Base-by-base conservation (phyloP, 2,888 invertebrate species). In the Sussaba pulchella region DNA sequence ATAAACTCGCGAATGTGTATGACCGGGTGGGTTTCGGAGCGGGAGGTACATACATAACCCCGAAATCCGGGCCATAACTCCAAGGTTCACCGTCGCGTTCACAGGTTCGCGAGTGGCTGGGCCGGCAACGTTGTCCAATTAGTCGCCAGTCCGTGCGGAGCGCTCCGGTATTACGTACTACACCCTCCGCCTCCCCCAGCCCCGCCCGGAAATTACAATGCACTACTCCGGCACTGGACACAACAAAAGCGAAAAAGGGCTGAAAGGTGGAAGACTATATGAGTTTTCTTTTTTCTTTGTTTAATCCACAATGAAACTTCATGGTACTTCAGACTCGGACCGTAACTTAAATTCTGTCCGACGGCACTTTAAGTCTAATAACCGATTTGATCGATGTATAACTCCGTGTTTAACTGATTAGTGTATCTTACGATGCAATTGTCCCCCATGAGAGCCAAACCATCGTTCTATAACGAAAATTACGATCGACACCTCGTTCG, bases 141-240 rank as follows among this genome's bases (percentile, higher is more conserved):
- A 87, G 86, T 86, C 84, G 79, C 54, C 63, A 61, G 80, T 67
- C 82, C 64, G 61, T 78, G 82, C 77, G 73, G 5, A 39, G 21
- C 64, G 36, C 31, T 10, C 52, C 31, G 24, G 61, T 72, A 54
- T 45, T 31, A 63, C 63, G 76, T 67, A 54, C 57, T 10, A n/a
- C n/a, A 31, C 31, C 31, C 31, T 10, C 14, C n/a, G 54, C 64
- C 47, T 47, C 36, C 45, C 39, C 64, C n/a, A n/a, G 61, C 59
- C 47, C 47, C 75, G 72, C 76, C 83, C 83, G 83, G 83, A 87
- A 86, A 87, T 86, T 86, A 85, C 87, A 84, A 86, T 83, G 85
- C 82, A 80, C 83, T 82, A 82, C 80, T 66, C 17, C 59, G 45
- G 61, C 43, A 52, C 71, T 67, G 47, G 61, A 74, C 74, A 41